Evolutionary conservation across 2,888 invertebrate genomes (phyloP), one percentile per base, ranked within the genome.

Genomic region (Latrodectus hesperus): DNA sequence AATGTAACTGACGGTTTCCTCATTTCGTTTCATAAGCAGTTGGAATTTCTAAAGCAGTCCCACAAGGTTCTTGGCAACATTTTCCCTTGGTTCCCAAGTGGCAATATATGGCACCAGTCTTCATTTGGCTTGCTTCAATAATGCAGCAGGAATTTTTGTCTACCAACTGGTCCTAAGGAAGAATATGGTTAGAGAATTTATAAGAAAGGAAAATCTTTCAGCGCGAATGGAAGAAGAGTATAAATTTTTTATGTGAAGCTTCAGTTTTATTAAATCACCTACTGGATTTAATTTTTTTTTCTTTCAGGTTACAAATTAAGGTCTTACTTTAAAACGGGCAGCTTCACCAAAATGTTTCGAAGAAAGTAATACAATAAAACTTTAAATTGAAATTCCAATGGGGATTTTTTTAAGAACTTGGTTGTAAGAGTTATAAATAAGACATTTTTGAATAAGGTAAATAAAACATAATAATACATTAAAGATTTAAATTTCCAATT

Each of bases 21-120:
- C 75, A 82, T 82, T 82, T 82, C 70, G 75, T 82, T 82, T 75
- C 82, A 82, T 82, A 82, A 82, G 82, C 75, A 82, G 75, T 52
- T 60, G 70, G 82, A 82, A 82, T 82, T 82, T 75, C 75, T 82
- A 75, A 82, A 82, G 82, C 75, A 82, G 75, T 75, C 60, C 70
- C 14, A 38, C 14, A 68, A 55, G 22, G n/a, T 75, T 76, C 53
- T n/a, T 51, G n/a, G 14, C 60, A 60, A 51, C 52, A 1, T 74
- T 14, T 72, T 26, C 5, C 11, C 60, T 75, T 70, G 70, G 75
- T 10, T 82, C 51, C 55, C 52, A 17, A n/a, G 5, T 16, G 60
- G 17, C 52, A 22, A 10, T 74, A 55, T 74, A 67, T 52, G 26
- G 22, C 49, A 60, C 60, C 16, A 70, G n/a, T 22, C 52, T 65